These are phyloP conservation scores for Sarcophaga variegata DNA, from an alignment of 2,888 invertebrate species.

Conservation along the genomic window DNA sequence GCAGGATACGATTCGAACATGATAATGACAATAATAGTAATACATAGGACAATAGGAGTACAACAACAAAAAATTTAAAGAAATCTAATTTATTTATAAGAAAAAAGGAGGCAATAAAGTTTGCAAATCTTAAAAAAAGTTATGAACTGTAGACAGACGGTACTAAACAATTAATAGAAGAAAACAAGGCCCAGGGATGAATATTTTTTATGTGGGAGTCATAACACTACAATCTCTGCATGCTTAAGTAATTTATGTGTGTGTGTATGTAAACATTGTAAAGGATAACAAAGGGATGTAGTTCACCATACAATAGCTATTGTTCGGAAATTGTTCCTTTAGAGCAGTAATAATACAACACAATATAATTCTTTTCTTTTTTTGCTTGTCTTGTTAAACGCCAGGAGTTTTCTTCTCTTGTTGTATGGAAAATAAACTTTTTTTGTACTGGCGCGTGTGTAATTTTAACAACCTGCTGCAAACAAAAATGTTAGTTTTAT, in stretches of 20 bases:
- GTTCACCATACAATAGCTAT: conserved; percentile 23
- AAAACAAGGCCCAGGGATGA: conserved; percentile 17
- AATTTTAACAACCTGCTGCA: conserved; percentile 3
- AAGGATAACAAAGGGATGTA: background rate
- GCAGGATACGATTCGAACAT: background rate
- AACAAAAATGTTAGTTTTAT: background rate
- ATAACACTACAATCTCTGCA: background rate
- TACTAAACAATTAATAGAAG: conserved; percentile 47
- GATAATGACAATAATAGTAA: conserved; percentile 42
- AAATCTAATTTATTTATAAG: conserved; percentile 45
- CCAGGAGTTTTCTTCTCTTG: background rate
- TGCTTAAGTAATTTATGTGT: background rate
- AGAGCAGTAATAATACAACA: background rate
- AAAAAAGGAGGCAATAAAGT: background rate
- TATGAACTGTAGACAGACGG: conserved; percentile 52
- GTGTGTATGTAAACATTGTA: background rate
- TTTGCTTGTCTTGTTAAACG: no score
- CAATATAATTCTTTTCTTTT: conserved; percentile 8
- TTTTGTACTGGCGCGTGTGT: conserved; percentile 45
- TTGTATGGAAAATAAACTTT: conserved; percentile 22
- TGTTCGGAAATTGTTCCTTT: background rate
- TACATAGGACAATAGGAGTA: conserved; percentile 53
- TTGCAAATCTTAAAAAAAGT: conserved; percentile 17
- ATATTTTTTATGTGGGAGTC: background rate
- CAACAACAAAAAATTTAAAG: conserved; percentile 7